Evolutionary conservation across 1,140 invertebrate species (phyloP), one percentile per base, ranked within the genome.

Genomic region (Hypothenemus hampei): DNA sequence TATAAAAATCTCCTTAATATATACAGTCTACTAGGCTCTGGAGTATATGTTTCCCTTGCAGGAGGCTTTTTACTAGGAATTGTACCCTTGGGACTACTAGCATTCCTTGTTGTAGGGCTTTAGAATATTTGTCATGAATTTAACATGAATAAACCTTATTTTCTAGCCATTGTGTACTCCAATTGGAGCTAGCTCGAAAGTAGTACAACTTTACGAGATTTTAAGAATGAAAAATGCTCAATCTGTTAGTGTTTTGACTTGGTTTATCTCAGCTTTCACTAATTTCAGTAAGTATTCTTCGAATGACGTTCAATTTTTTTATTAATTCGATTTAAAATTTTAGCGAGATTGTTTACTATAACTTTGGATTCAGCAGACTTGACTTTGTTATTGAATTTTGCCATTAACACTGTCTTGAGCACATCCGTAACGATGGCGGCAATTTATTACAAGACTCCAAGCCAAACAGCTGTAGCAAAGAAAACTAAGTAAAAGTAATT

Each of bases 131-230:
- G 2, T 21, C 6, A 20, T 33, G 16, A 18, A 31, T 46, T 46
- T 46, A 0, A 46, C 7, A 29, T 3, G 4, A n/a, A n/a, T n/a
- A n/a, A n/a, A n/a, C 11, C 11, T 2, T 39, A 70, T 58, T 67
- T 74, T 78, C 69, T 64, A 85, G 82, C 81, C 83, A 1, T 69
- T 84, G 7, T 83, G 81, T 60, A 85, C 82, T 0, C 83, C 83
- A 4, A 75, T 86, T 50, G 83, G 83, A 57, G 79, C 81, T 23
- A 83, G 81, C 21, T 81, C 83, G 36, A 86, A 86, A 75, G 69
- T 83, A 4, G 73, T 81, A 15, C 84, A 86, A 62, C 74, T 86
- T 5, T 67, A 78, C 29, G 76, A 81, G 46, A 85, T 86, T 57
- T 43, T 83, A 10, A 73, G 69, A 62, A 74, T 76, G 2, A 77